These are phyloP conservation scores for fruit fly (Drosophila melanogaster) DNA, from an alignment of 1,140 invertebrate species.

Conservation along the genomic window Release_6_plus_ISO1_MT NC_004354.4:9432501-9433000, in stretches of 20 bases:
- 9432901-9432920: neutral
- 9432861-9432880: conserved; percentile 41
- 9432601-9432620: too few species aligned
- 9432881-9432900: conserved; percentile 22
- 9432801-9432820: conserved; percentile 15
- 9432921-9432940: conserved; percentile 30
- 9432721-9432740: conserved; percentile 17
- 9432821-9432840: conserved; percentile 63
- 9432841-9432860: conserved; percentile 52
- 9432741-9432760: neutral
- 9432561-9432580: too few species aligned
- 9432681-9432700: neutral
- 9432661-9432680: neutral
- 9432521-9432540: too few species aligned
- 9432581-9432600: too few species aligned
- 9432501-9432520: neutral
- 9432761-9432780: neutral
- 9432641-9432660: too few species aligned
- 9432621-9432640: too few species aligned
- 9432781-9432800: neutral
- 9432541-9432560: too few species aligned
- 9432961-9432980: neutral
- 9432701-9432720: conserved; percentile 30
- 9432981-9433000: neutral
- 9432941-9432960: conserved; percentile 11